Conservation (phyloP, 2,888 invertebrate species). For the Eugnorisma glareosa region DNA sequence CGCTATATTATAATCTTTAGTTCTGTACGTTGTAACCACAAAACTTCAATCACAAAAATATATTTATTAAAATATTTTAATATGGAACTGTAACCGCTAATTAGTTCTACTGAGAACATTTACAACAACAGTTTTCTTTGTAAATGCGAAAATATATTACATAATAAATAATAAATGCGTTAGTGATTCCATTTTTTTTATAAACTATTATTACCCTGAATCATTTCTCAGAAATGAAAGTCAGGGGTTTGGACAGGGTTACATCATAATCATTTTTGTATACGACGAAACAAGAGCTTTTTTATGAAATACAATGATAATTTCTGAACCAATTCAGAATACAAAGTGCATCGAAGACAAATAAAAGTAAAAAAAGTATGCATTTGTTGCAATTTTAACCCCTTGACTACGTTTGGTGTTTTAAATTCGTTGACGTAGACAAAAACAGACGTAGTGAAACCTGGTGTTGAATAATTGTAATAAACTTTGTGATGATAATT, state of each 20-base stretch:
- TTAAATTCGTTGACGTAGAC: slow-evolving; percentile 42
- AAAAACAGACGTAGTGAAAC: slow-evolving; percentile 23
- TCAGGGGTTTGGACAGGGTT: slow-evolving; percentile 60
- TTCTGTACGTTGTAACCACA: slow-evolving; percentile 78
- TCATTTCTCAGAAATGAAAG: slow-evolving; percentile 67
- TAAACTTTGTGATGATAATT: slow-evolving; percentile 46
- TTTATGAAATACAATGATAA: slow-evolving; percentile 51
- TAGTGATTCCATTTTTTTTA: slow-evolving; percentile 57
- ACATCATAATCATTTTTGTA: slow-evolving; percentile 61
- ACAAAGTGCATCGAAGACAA: slow-evolving; percentile 57
- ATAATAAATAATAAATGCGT: slow-evolving; percentile 69
- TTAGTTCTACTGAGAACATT: slow-evolving; percentile 68
- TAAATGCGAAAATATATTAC: slow-evolving; percentile 71
- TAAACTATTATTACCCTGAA: slow-evolving; percentile 46
- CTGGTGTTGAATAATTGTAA: slow-evolving; percentile 37
- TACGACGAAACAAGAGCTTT: slow-evolving; percentile 53
- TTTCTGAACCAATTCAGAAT: slow-evolving; percentile 49
- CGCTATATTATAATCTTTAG: slow-evolving; percentile 71
- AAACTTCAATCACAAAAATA: slow-evolving; percentile 88
- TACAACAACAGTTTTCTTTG: slow-evolving; percentile 70
- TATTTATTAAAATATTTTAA: slow-evolving; percentile 83
- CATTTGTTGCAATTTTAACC: slow-evolving; percentile 45
- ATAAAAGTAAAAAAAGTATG: slow-evolving; percentile 56
- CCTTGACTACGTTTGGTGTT: slow-evolving; percentile 49
- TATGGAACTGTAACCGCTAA: slow-evolving; percentile 86